A percentile compares a stretch with the other conserved stretches of the same genome.
Conservation (phyloP, 2,797 vertebrate genomes). For the Chelon labrosus region DNA sequence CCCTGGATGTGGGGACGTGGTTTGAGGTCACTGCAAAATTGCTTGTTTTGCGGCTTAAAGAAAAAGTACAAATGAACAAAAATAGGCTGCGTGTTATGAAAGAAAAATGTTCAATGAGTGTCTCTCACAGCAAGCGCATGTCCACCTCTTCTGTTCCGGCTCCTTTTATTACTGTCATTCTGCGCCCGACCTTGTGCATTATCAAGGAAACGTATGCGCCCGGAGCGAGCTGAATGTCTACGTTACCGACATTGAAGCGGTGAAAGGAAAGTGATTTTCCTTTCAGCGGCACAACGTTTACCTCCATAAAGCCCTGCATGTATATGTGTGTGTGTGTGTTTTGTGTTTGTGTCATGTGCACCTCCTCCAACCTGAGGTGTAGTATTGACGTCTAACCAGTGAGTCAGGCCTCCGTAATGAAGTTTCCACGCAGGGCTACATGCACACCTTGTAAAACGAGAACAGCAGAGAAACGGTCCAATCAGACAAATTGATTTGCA, state of each 20-base stretch:
- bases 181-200: conserved; percentile 14
- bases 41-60: neutral
- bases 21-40: neutral
- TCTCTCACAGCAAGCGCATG: neutral
- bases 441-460: conserved; percentile 41
- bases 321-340: conserved; percentile 20
- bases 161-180: neutral
- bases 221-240: neutral
- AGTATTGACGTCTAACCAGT: conserved; percentile 47
- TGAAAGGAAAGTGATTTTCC: conserved; percentile 10
- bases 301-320: neutral
- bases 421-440: conserved; percentile 61
- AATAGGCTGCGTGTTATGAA: neutral
- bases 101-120: neutral
- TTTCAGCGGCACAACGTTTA: conserved; percentile 25
- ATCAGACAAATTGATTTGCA: conserved; percentile 56
- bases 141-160: neutral
- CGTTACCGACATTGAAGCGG: neutral
- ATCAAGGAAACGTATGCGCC: neutral
- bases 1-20: neutral
- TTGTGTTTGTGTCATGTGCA: conserved; percentile 27
- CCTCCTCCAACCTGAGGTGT: conserved; percentile 14
- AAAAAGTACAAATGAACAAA: neutral
- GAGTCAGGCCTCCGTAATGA: conserved; percentile 68
- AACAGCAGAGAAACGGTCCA: conserved; percentile 37